Evolutionary conservation across 1,140 invertebrate species (phyloP), one percentile per base, ranked within the genome.

Genomic region (Listronotus bonariensis): DNA sequence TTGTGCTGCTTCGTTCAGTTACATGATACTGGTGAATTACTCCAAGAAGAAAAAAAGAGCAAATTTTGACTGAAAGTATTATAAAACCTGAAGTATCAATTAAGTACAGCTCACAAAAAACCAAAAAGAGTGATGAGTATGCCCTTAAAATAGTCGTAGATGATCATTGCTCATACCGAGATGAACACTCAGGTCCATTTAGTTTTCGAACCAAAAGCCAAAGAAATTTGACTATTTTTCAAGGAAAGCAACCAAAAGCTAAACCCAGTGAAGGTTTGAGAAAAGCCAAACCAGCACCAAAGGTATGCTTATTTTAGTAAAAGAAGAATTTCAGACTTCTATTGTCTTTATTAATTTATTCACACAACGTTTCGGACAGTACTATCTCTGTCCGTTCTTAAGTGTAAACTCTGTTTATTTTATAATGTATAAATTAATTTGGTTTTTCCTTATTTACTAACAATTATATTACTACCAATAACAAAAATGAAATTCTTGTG

Each of bases 121-220:
- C 80, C 55, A 79, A 81, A 66, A 61, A 78, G 14, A 78, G 80
- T 46, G 67, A 68, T 7, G 80, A 83, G 36, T 83, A 82, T 68
- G 82, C 79, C 0, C 68, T 78, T 8, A 80, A 79, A 68, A 52
- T 82, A 0, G 80, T 84, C 18, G 77, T 82, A 34, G 83, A 85
- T 70, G 83, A 84, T 43, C 78, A 83, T 59, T 77, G 72, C 6
- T 80, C 79, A 15, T 91, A 87, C 80, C 80, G 85, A 67, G 89
- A 92, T 76, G 89, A 92, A 74, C 88, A 91, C 74, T 91, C 89
- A 0, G 88, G 85, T 38, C 89, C 90, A 15, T 93, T 92, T 79
- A 84, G 88, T 0, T 92, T 90, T 79, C 87, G 89, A 78, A 91
- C 89, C 0, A 85, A 85, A 71, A 92, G 90, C 31, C 90, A 92